phyloP scores from a whole-genome alignment of 2,888 invertebrate genomes.

The Callinectes sapidus region DNA sequence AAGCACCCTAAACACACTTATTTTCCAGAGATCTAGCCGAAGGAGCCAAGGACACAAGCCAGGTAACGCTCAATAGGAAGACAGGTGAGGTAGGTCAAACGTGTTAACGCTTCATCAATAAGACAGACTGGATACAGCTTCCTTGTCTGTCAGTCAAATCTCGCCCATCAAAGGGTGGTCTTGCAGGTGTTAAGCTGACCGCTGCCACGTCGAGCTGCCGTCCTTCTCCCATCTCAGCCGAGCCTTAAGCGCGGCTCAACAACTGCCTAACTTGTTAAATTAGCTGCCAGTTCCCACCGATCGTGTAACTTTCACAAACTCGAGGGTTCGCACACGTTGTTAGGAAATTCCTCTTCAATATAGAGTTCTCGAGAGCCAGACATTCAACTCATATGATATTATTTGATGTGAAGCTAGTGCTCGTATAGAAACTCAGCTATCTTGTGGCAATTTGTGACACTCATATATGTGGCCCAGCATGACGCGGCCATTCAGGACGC shows the following conservation, averaged over 20 bases:
- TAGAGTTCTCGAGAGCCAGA: neutral
- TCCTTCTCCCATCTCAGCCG: neutral
- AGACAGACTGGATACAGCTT: neutral
- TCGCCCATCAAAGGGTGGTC: neutral
- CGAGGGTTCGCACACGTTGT: neutral
- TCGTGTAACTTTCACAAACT: constrained; percentile 32
- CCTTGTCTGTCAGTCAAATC: neutral
- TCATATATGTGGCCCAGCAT: neutral
- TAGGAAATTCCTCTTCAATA: constrained; percentile 6
- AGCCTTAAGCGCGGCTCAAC: constrained; percentile 15
- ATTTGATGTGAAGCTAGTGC: neutral
- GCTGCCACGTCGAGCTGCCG: neutral
- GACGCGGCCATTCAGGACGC: neutral
- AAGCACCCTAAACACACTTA: too few relatives aligned
- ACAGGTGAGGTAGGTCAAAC: neutral
- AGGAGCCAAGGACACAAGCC: neutral
- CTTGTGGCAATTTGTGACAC: neutral
- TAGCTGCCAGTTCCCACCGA: constrained; percentile 37
- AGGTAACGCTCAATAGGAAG: neutral
- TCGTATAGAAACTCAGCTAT: neutral
- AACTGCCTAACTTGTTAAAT: constrained; percentile 31
- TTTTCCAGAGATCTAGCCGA: neutral
- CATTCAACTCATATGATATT: neutral
- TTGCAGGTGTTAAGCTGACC: constrained; percentile 12
- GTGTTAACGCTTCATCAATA: neutral